A percentile compares a stretch with the other conserved stretches of the same genome.
Evolutionary conservation across 1,140 invertebrate genomes (phyloP).

Genomic region (Aphis craccivora): DNA sequence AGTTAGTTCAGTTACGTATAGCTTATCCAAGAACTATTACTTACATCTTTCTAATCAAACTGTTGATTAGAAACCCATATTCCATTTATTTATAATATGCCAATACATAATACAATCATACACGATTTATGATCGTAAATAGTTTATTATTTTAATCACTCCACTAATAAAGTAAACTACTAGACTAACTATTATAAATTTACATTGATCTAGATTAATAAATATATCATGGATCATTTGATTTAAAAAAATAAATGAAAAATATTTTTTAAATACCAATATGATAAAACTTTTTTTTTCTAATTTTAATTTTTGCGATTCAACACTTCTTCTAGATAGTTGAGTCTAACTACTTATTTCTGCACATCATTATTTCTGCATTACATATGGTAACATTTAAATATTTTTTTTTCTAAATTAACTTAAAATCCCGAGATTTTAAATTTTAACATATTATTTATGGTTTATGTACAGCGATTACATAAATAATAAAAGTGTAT

Average conservation of each 20-base stretch:
- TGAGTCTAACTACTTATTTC: background rate
- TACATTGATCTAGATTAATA: background rate
- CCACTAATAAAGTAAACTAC: background rate
- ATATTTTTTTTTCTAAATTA: too few relatives aligned
- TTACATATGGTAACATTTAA: too few relatives aligned
- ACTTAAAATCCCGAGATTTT: too few relatives aligned
- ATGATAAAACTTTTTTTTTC: background rate
- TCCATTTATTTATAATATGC: background rate
- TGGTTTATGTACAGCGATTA: too few relatives aligned
- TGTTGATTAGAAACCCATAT: background rate
- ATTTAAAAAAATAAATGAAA: background rate
- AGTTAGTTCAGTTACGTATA: background rate
- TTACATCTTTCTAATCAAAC: background rate
- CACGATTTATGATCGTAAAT: background rate
- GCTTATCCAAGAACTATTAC: background rate
- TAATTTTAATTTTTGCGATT: background rate
- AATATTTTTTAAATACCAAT: background rate
- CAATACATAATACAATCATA: too few relatives aligned
- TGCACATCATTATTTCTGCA: background rate
- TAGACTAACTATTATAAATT: background rate
- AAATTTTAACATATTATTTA: background rate
- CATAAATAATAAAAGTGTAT: too few relatives aligned
- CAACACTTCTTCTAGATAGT: background rate
- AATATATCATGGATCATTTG: background rate
- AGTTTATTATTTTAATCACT: background rate